These are phyloP conservation scores for Campaea margaritaria DNA, from an alignment of 2,888 invertebrate species.

Conservation along the genomic window DNA sequence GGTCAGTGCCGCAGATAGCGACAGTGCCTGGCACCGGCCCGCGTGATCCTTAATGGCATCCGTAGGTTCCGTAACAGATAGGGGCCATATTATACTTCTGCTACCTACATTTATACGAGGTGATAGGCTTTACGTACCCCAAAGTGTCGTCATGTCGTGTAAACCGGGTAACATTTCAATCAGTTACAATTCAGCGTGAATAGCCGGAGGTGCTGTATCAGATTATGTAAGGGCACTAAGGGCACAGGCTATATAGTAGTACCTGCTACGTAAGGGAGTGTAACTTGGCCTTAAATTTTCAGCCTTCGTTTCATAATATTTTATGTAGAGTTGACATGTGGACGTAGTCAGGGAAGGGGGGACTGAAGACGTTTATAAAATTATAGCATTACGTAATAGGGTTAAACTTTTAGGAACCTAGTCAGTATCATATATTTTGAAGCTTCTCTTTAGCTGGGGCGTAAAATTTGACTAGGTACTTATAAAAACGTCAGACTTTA, in stretches of 20 bases:
- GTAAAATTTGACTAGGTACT: too few species aligned
- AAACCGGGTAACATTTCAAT: constrained; percentile 25
- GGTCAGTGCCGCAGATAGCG: not conserved
- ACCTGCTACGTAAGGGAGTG: too few species aligned
- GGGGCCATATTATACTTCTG: not conserved
- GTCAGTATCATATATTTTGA: too few species aligned
- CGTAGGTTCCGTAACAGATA: constrained; percentile 8
- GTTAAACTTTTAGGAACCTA: too few species aligned
- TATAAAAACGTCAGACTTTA: too few species aligned
- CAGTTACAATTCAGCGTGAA: not conserved
- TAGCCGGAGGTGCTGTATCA: constrained; percentile 36
- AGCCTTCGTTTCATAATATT: constrained; percentile 14
- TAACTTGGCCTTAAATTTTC: constrained; percentile 24
- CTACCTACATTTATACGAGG: not conserved
- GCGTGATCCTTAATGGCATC: constrained; percentile 18
- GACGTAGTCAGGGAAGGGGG: too few species aligned
- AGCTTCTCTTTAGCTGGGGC: too few species aligned
- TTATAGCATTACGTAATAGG: too few species aligned
- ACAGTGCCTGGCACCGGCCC: constrained; percentile 36
- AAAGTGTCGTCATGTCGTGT: constrained; percentile 12
- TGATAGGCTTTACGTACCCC: constrained; percentile 3
- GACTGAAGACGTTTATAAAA: too few species aligned
- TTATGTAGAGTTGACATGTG: too few species aligned
- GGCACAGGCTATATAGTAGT: too few species aligned
- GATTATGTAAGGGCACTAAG: constrained; percentile 44